phyloP scores from a whole-genome alignment of 2,797 vertebrate species.

The Hemibagrus guttatus region DNA sequence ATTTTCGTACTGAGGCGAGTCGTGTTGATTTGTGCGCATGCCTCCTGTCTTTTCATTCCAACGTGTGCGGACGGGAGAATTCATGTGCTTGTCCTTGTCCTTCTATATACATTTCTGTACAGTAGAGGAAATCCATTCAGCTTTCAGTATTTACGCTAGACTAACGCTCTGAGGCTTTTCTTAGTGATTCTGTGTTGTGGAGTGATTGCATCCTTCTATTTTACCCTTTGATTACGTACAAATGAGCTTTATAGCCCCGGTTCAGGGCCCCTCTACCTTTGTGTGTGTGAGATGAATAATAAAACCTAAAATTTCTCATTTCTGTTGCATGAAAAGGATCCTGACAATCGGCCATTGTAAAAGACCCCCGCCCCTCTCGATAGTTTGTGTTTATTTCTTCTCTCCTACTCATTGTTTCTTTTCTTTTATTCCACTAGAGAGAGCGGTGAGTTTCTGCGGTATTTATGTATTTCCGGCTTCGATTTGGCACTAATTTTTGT shows the following conservation, averaged over 20 bases:
- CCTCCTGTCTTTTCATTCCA: not conserved
- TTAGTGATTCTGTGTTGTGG: conserved; percentile 62
- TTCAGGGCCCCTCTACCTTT: conserved; percentile 69
- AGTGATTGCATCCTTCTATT: conserved; percentile 74
- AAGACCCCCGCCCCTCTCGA: conserved; percentile 67
- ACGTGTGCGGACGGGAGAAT: not conserved
- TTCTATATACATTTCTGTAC: conserved; percentile 14
- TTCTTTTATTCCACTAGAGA: conserved; percentile 63
- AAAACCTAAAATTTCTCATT: conserved; percentile 74
- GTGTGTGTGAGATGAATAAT: conserved; percentile 64
- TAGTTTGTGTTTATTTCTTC: conserved; percentile 35
- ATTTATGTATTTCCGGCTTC: conserved; percentile 43
- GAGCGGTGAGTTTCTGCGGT: conserved; percentile 21
- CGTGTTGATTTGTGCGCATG: not conserved
- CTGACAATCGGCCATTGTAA: conserved; percentile 77
- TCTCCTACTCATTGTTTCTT: conserved; percentile 48
- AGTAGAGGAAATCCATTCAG: conserved; percentile 72
- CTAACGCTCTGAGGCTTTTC: conserved; percentile 74
- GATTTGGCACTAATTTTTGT: conserved; percentile 53
- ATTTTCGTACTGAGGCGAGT: not conserved
- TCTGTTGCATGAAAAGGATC: conserved; percentile 76
- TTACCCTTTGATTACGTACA: conserved; percentile 74
- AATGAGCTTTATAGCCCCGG: conserved; percentile 79
- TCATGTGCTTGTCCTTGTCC: not conserved
- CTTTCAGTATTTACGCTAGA: conserved; percentile 67